Evolutionary conservation across 2,113 vertebrate genomes (phyloP), one percentile per base, ranked within the genome.

Genomic region (Redunca redunca): DNA sequence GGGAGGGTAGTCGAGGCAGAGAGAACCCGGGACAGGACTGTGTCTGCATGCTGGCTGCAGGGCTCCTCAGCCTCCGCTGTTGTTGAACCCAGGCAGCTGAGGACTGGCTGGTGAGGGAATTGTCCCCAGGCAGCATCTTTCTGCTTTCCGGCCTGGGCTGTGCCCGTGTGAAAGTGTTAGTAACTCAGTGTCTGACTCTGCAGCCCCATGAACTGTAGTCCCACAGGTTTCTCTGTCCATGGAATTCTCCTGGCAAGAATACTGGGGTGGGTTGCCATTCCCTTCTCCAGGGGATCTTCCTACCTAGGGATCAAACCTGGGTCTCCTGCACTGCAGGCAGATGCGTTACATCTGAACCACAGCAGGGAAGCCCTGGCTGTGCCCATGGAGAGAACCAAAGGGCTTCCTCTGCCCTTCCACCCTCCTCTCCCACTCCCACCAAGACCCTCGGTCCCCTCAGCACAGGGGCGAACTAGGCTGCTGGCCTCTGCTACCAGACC

Each of bases 61-160:
- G 53, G 26, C 26, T 43, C 21, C 80, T 30, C 46, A 90, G 80
- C 53, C 30, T 58, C 28, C 7, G 0, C 21, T 48, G 83, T 6
- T 28, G 71, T 36, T 19, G 52, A 0, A 33, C 3, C 17, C 1
- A 0, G 10, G 71, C 0, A 5, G 7, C 30, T 6, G 50, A 74
- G 28, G 26, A 52, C 77, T 57, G 40, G 2, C 1, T 12, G 36
- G 53, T 46, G 50, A 10, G 21, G 21, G 33, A 52, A n/a, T 7
- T 5, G 4, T 74, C 13, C 23, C 83, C 12, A 4, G 71, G 40
- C 83, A 62, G 23, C 60, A 4, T 17, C 19, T 3, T 43, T 46
- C 67, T 13, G 7, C 48, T 36, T 23, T 57, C 87, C 7, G 4
- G 10, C 36, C 48, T 16, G 43, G 40, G 71, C 40, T 77, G 12